phyloP scores from a whole-genome alignment of 1,140 invertebrate species.

The Prorops nasuta region DNA sequence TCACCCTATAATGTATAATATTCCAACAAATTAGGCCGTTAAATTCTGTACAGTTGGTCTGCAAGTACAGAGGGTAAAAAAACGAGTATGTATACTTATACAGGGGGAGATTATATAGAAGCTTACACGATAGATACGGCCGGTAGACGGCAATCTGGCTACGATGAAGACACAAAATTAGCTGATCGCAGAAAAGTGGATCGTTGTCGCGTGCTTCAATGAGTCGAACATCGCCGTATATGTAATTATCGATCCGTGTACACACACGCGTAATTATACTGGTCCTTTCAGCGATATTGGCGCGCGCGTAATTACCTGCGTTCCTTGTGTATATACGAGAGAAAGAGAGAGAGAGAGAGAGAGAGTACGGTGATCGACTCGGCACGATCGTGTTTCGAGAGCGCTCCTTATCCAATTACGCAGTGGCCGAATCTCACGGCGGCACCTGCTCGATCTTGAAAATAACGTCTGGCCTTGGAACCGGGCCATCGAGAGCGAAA shows the following conservation, averaged over 20 bases:
- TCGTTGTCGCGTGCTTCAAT: background rate
- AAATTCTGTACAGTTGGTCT: no score
- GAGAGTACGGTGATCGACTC: no score
- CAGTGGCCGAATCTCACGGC: background rate
- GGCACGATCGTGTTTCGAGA: background rate
- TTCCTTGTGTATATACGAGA: background rate
- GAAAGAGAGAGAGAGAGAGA: no score
- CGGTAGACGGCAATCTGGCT: background rate
- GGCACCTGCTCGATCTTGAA: background rate
- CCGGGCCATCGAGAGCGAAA: no score
- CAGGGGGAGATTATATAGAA: no score
- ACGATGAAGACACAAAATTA: background rate
- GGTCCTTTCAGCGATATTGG: background rate
- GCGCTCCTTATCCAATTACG: background rate
- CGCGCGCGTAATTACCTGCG: background rate
- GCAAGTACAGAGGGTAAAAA: no score
- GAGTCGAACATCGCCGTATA: background rate
- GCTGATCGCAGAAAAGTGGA: background rate
- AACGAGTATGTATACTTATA: no score
- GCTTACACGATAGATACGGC: no score
- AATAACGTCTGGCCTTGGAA: background rate
- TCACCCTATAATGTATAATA: no score
- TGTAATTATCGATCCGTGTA: slow-evolving; percentile 14
- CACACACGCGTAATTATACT: background rate
- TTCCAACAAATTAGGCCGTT: no score